These are phyloP conservation scores for Aphaenogaster floridana DNA, from an alignment of 1,140 invertebrate species.

Conservation along the genomic window DNA sequence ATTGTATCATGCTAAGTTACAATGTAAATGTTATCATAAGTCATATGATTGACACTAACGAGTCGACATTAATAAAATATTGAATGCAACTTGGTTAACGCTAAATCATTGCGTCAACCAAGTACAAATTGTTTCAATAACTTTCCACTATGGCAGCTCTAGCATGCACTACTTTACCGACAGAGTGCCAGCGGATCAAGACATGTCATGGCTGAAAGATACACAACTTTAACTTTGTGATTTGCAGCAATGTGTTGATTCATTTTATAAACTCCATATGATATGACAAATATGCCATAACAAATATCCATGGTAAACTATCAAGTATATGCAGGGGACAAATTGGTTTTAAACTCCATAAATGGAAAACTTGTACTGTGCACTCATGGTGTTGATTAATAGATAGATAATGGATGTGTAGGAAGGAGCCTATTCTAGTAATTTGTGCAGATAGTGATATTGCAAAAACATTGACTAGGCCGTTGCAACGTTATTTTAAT, in stretches of 20 bases:
- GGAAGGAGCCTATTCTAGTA: background rate
- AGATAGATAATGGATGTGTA: background rate
- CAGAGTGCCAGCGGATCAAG: constrained; percentile 55
- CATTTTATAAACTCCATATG: constrained; percentile 45
- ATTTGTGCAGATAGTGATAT: background rate
- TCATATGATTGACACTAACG: background rate
- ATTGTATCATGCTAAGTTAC: background rate
- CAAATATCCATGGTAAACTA: constrained; percentile 54
- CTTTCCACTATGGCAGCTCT: constrained; percentile 65
- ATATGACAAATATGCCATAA: constrained; percentile 10
- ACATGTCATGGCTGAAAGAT: constrained; percentile 75
- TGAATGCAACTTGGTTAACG: background rate
- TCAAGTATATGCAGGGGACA: background rate
- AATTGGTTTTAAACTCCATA: background rate
- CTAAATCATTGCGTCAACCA: background rate
- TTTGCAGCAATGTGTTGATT: constrained; percentile 64
- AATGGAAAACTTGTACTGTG: constrained; percentile 10
- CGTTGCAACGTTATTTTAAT: background rate
- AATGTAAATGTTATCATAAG: constrained; percentile 1
- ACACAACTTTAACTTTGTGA: constrained; percentile 53
- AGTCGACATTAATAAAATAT: background rate
- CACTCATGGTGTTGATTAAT: constrained; percentile 36
- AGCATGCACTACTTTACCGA: constrained; percentile 71
- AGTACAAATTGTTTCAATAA: background rate
- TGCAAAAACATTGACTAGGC: background rate